Percentiles rank a stretch among this genome's conserved stretches.
phyloP scores from a whole-genome alignment of 2,113 vertebrate species.

The Microcebus griseorufus region DNA sequence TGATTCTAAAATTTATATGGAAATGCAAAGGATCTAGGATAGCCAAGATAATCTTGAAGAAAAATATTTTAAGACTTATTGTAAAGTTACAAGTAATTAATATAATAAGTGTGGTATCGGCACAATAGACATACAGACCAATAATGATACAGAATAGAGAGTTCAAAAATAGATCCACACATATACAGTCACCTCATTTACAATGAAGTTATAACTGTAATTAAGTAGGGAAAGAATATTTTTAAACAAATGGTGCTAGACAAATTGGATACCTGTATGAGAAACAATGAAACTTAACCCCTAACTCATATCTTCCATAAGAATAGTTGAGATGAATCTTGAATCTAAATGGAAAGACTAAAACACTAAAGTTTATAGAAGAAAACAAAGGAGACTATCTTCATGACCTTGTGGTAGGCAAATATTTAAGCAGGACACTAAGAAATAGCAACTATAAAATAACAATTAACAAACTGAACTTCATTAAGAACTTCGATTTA shows the following conservation, averaged over 20 bases:
- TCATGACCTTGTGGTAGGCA: not conserved
- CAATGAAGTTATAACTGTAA: not conserved
- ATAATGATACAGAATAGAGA: not conserved
- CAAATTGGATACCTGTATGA: not conserved
- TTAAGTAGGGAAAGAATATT: not conserved
- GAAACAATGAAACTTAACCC: constrained; percentile 12
- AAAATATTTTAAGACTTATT: not conserved
- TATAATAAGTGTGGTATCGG: not conserved
- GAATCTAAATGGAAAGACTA: not conserved
- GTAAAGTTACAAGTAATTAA: not conserved
- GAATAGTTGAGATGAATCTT: not conserved
- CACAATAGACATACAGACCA: not conserved
- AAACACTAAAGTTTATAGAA: not conserved
- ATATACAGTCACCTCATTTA: not conserved
- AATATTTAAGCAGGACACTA: not conserved
- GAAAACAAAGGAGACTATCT: not conserved
- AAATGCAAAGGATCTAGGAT: not conserved
- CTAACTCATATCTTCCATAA: not conserved
- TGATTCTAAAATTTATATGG: not conserved
- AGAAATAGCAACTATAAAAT: not conserved
- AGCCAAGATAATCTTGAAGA: not conserved
- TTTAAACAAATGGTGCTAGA: not conserved
- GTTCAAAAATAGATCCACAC: not conserved
- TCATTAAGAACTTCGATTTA: not conserved
- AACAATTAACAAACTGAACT: not conserved